Conservation (phyloP, 2,797 vertebrate species). For the Myioborus melanocephalus region DNA sequence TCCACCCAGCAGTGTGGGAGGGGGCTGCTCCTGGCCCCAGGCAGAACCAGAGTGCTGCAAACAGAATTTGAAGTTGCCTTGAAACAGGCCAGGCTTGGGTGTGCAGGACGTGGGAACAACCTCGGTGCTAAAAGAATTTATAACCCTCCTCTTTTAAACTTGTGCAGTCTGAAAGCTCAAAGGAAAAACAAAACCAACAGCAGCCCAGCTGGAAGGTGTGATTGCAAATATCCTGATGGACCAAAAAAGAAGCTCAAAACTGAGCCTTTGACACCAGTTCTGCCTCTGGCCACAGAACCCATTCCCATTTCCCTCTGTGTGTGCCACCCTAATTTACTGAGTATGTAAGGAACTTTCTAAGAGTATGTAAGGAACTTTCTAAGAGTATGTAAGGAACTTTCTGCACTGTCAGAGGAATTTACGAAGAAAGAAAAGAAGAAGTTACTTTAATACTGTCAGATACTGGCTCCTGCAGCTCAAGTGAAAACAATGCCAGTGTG, state of each 20-base stretch:
- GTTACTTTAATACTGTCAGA: neutral
- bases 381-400: neutral
- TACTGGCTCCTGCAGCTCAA: neutral
- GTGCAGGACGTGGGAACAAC: neutral
- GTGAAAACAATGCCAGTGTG: neutral
- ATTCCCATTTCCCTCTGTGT: neutral
- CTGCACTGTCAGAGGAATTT: neutral
- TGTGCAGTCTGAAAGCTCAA: neutral
- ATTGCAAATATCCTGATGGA: neutral
- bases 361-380: too few relatives aligned
- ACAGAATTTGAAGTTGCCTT: neutral
- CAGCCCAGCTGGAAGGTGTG: neutral
- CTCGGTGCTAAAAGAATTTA: neutral
- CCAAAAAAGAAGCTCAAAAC: neutral
- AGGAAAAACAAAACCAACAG: neutral
- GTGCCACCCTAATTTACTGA: neutral
- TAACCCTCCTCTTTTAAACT: neutral
- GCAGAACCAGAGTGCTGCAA: neutral
- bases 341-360: neutral
- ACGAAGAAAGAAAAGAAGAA: fast-evolving
- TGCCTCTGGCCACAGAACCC: neutral
- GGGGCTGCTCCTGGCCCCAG: neutral
- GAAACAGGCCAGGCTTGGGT: neutral
- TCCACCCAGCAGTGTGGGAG: neutral
- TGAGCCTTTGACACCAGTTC: neutral